A percentile compares a stretch with the other conserved stretches of the same genome.
phyloP scores from a whole-genome alignment of 2,888 invertebrate genomes.

The Notodonta ziczac region DNA sequence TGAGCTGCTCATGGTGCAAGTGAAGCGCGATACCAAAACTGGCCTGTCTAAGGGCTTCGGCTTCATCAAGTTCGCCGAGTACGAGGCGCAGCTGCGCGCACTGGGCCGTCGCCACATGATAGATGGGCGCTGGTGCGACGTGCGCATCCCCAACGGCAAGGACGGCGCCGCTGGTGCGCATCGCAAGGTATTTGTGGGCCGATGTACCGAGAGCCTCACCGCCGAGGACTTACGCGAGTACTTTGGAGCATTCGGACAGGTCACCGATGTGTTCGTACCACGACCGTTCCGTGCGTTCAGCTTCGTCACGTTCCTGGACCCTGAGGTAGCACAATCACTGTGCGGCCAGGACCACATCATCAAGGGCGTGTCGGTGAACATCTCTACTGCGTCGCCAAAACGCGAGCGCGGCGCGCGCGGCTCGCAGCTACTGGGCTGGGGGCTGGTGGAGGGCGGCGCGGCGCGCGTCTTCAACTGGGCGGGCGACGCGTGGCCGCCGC shows the following conservation, averaged over 20 bases:
- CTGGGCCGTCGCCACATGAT: conserved; percentile 87
- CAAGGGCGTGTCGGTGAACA: conserved; percentile 92
- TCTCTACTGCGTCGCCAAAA: conserved; percentile 27
- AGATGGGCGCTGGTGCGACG: conserved; percentile 90
- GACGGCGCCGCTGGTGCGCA: conserved; percentile 87
- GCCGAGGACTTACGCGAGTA: conserved; percentile 91
- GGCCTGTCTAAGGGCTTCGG: conserved; percentile 90
- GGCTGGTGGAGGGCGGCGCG: conserved; percentile 51
- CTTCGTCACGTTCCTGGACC: conserved; percentile 93
- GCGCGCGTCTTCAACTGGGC: conserved; percentile 57
- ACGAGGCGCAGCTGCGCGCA: conserved; percentile 87
- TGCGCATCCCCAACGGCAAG: conserved; percentile 88
- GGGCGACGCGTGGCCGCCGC: conserved; percentile 53
- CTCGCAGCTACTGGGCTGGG: conserved; percentile 52
- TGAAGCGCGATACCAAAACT: conserved; percentile 85
- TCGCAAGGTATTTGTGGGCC: conserved; percentile 93
- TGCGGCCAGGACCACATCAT: conserved; percentile 94
- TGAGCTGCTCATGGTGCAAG: conserved; percentile 85
- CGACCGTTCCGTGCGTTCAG: conserved; percentile 93
- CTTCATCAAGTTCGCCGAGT: conserved; percentile 87
- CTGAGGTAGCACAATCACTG: conserved; percentile 90
- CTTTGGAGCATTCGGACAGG: conserved; percentile 91
- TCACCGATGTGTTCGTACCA: conserved; percentile 94
- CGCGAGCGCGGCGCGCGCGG: conserved; percentile 24
- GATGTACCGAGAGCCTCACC: conserved; percentile 91